Base-by-base conservation (phyloP, 2,888 invertebrate species). In the Drosophila robusta region DNA sequence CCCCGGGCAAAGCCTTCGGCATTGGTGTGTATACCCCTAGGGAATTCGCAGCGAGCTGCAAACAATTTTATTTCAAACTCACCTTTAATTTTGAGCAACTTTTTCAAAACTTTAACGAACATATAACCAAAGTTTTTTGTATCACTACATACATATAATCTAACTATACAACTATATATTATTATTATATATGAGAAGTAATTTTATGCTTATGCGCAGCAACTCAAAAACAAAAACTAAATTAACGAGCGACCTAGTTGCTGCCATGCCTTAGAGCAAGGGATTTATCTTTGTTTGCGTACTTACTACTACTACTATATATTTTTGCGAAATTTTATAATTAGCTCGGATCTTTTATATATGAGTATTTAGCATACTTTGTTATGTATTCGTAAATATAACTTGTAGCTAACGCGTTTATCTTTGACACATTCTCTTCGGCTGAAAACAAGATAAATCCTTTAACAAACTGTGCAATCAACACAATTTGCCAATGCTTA, bases 1-100 rank as follows among this genome's bases (percentile, higher is more conserved):
- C 94, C 18, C 90, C 92, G 0, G 94, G 95, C 52, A 97, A 97
- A 93, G 95, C 96, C 4, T 97, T 96, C 91, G 96, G 96, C 93
- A 94, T 97, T 87, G 96, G 97, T 97, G 94, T 94, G 91, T 73
- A 77, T 65, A 14, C 16, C 36, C 8, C 46, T 55, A 55, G 61
- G 44, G 6, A 32, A 38, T 32, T 12, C 8, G 16, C 16, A 41
- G 47, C 52, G 38, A 38, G 29, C 14, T 47, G 18, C 54, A 49
- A 57, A 47, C 51, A 29, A 22, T 58, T 70, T 78, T 64, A 60
- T 64, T 69, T 60, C 36, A 61, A 70, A 81, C 56, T 81, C 86
- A 82, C 77, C 51, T 60, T 73, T 70, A 67, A 66, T 68, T 70
- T 83, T 73, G 73, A 75, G 79, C 85, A 80, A 80, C 72, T 76